A percentile compares a stretch with the other conserved stretches of the same genome.
Conservation (phyloP, 2,888 invertebrate genomes). For the Anorthoa munda region DNA sequence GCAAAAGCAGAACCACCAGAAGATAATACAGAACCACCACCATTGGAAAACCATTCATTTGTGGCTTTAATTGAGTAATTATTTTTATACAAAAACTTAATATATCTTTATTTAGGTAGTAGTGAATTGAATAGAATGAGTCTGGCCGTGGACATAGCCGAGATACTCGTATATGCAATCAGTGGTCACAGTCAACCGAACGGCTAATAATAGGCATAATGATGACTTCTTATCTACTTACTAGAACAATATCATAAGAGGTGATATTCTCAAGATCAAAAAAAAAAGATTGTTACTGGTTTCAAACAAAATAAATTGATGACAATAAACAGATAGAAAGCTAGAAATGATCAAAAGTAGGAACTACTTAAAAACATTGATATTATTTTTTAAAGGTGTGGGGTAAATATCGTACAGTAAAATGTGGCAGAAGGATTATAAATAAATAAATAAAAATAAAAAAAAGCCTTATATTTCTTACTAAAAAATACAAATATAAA, state of each 20-base stretch:
- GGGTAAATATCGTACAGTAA: too few relatives aligned
- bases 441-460: too few relatives aligned
- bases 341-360: too few relatives aligned
- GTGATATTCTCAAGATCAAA: not conserved
- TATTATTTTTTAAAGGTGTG: too few relatives aligned
- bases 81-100: too few relatives aligned
- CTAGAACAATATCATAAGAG: not conserved
- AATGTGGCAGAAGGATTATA: too few relatives aligned
- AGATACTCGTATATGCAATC: too few relatives aligned
- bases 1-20: constrained; percentile 16
- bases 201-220: not conserved
- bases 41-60: constrained; percentile 42
- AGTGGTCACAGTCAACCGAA: too few relatives aligned
- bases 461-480: too few relatives aligned
- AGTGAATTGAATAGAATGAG: not conserved
- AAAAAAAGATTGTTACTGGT: not conserved
- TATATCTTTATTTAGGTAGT: not conserved
- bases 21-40: constrained; percentile 3
- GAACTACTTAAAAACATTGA: too few relatives aligned
- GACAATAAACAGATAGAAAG: not conserved
- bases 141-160: not conserved
- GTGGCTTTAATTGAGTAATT: constrained; percentile 60
- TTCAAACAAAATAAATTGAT: not conserved
- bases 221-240: too few relatives aligned
- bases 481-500: too few relatives aligned